Evolutionary conservation across 2,113 vertebrate genomes (phyloP), one percentile per base, ranked within the genome.

Genomic region (Phoxinus phoxinus): DNA sequence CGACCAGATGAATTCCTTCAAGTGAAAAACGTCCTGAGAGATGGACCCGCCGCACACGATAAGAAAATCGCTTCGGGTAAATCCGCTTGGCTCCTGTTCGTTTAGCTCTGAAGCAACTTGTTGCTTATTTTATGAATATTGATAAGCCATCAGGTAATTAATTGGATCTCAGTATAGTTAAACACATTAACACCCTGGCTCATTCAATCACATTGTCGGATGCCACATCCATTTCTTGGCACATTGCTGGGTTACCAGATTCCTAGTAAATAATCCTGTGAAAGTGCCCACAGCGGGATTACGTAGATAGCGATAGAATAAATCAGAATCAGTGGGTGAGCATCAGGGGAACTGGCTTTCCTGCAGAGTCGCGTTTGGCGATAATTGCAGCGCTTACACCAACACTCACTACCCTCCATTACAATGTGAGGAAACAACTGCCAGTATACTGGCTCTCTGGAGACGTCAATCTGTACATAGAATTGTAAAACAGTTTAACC

Each of bases 1-100:
- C 94, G 98, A 48, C 97, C 97, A 1, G 98, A 99, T 37, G 98
- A 99, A 91, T 99, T 99, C 91, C 95, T 99, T 0, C 98, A 99
- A 90, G 97, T 99, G 90, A 99, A 99, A 91, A 98, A 99, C 4
- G 97, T 99, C 44, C 93, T 99, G 30, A 96, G 95, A 65, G 98
- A 99, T 0, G 98, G 98, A 23, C 98, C 98, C 0, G 98, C 98
- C 1, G 97, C 98, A 0, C 97, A 98, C 1, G 97, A 99, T 87
- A 98, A 97, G 86, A 99, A 97, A 92, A 99, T 99, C 4, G 94
- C 95, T 71, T 96, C 98, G 91, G 98, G 98, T 99, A 89, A 88
- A 91, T 35, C 41, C 12, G 5, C 4, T 48, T 11, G 10, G 59
- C 61, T n/a, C 30, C n/a, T 81, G 17, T 48, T 69, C 11, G 23